Evolutionary conservation across 2,113 vertebrate genomes (phyloP), one percentile per base, ranked within the genome.

Genomic region (Scophthalmus maximus): DNA sequence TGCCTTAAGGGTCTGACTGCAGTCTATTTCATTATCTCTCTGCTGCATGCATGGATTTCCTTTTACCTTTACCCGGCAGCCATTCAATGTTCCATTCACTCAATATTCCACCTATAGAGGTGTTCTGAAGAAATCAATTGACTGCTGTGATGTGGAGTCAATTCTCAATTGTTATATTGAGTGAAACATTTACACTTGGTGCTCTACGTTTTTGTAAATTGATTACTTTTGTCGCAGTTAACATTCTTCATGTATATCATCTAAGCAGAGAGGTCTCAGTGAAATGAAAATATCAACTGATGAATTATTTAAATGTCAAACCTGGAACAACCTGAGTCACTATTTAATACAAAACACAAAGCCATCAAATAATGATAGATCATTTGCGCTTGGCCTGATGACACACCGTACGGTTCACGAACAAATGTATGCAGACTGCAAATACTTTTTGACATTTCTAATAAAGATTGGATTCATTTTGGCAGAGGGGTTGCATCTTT

Each of bases 1-100:
- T 77, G 78, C 81, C 80, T 86, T 49, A 22, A 81, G 89, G 87
- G 68, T 50, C 64, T 51, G 56, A 74, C 78, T 86, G 76, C 53
- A 78, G 71, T 76, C 59, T 59, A 49, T 88, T 91, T 89, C 79
- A 90, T 89, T 88, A 86, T 85, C 88, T 80, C 65, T 72, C 64
- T 74, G 50, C 69, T 79, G 68, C 86, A 80, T 78, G 76, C 83
- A 90, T 87, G 76, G 90, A 90, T 88, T 88, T 89, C 70, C 74
- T 81, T 83, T 89, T 81, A 80, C 71, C 78, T 84, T 69, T 65
- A 52, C 65, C 81, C 72, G 6, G 40, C 47, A 73, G 87, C 77
- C 73, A 68, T 64, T 73, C 78, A 68, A 22, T 61, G 63, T 72
- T 75, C 70, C 53, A 4, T 83, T 84, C 50, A 78, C 64, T 91